Percentiles rank a stretch among this genome's conserved stretches.
Conservation (phyloP, 1,140 invertebrate genomes). For the Drosophila funebris region DNA sequence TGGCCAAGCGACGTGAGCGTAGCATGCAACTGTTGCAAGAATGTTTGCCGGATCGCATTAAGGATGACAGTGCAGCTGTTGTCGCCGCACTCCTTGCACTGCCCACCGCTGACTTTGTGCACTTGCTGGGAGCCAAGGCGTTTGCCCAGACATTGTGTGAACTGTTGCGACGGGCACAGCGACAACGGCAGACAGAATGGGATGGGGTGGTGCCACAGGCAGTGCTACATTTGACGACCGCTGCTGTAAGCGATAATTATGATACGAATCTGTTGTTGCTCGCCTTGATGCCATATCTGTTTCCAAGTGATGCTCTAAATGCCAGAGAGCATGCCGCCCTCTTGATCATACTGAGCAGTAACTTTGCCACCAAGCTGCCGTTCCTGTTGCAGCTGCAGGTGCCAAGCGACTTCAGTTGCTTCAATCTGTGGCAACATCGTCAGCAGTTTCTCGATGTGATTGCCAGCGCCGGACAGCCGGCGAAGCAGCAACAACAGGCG, state of each 20-base stretch:
- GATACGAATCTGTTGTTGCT: conserved; percentile 71
- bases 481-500: conserved; percentile 42
- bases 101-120: conserved; percentile 77
- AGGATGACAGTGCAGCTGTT: conserved; percentile 86
- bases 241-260: conserved; percentile 39
- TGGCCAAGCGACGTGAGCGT: conserved; percentile 60
- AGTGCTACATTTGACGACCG: conserved; percentile 79
- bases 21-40: conserved; percentile 85
- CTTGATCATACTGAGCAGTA: conserved; percentile 47
- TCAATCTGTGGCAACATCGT: conserved; percentile 52
- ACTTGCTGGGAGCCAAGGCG: conserved; percentile 75
- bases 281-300: conserved; percentile 70
- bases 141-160: conserved; percentile 69
- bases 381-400: conserved; percentile 58
- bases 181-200: conserved; percentile 72
- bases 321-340: conserved; percentile 36
- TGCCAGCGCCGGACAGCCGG: conserved; percentile 36
- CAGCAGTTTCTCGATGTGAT: conserved; percentile 71
- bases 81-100: conserved; percentile 85
- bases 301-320: conserved; percentile 38
- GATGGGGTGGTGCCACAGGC: conserved; percentile 72
- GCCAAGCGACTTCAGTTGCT: not conserved
- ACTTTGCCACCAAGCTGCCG: conserved; percentile 44
- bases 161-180: conserved; percentile 65
- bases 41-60: conserved; percentile 85